Percentiles rank a stretch among this genome's conserved stretches.
Evolutionary conservation across 2,888 invertebrate species (phyloP).

Genomic region (Hirtodrosophila cameraria): DNA sequence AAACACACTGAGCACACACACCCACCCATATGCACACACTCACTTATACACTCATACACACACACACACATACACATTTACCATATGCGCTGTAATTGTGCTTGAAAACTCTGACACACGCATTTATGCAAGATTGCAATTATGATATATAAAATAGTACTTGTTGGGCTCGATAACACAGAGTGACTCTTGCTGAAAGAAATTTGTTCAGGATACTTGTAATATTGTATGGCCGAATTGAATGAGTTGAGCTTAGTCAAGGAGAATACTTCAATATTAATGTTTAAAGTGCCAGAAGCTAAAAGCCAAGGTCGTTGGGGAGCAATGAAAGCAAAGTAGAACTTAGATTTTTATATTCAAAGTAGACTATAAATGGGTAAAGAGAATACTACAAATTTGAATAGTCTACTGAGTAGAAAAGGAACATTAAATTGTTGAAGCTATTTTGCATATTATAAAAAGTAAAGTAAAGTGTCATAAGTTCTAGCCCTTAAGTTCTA

Average conservation of each 20-base stretch:
- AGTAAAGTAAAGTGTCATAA: background rate
- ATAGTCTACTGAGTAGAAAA: background rate
- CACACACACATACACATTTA: constrained; percentile 9
- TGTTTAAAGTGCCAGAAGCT: constrained; percentile 31
- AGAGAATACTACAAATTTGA: background rate
- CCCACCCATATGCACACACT: constrained; percentile 8
- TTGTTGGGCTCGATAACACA: constrained; percentile 41
- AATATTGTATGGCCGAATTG: constrained; percentile 10
- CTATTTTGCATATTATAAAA: too few relatives aligned
- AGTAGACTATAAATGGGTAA: background rate
- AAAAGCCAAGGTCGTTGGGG: constrained; percentile 32
- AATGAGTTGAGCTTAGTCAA: constrained; percentile 22
- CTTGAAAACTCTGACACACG: constrained; percentile 61
- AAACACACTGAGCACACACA: constrained; percentile 60
- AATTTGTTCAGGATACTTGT: constrained; percentile 13
- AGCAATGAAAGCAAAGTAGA: background rate
- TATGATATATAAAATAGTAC: constrained; percentile 72
- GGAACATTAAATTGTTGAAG: too few relatives aligned
- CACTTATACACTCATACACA: constrained; percentile 2
- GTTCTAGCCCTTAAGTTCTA: background rate
- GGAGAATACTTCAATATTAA: constrained; percentile 29
- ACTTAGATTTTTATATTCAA: background rate
- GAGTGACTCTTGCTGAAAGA: constrained; percentile 16
- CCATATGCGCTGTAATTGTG: constrained; percentile 54
- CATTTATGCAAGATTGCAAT: constrained; percentile 76